Conservation (phyloP, 2,797 vertebrate genomes). For the Bradypodion pumilum region DNA sequence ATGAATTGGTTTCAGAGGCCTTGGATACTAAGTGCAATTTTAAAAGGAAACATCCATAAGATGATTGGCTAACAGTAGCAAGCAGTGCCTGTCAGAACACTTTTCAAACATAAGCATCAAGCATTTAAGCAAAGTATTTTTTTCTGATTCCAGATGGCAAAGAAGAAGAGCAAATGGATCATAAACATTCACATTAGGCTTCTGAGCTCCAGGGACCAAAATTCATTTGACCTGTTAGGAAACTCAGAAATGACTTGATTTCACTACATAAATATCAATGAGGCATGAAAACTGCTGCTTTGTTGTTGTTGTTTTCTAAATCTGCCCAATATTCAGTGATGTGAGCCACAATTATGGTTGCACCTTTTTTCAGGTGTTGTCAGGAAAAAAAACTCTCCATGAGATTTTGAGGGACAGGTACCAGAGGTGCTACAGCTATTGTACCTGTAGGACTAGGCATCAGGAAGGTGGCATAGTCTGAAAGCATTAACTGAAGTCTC, state of each 20-base stretch:
- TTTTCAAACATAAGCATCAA: background rate
- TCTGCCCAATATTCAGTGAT: background rate
- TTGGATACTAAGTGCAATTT: too few relatives aligned
- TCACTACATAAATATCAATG: conserved; percentile 5
- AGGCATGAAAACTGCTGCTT: background rate
- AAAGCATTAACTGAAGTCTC: too few relatives aligned
- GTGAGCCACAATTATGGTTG: background rate
- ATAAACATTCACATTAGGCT: background rate
- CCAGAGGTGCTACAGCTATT: background rate
- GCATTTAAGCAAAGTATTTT: background rate
- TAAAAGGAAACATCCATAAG: background rate
- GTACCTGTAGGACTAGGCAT: background rate
- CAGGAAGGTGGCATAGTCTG: too few relatives aligned
- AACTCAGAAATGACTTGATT: background rate
- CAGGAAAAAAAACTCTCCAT: background rate
- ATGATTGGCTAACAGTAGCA: background rate
- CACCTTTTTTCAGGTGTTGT: background rate
- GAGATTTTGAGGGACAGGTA: background rate
- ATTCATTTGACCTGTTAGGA: background rate
- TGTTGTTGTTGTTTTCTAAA: background rate
- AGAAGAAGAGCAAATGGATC: background rate
- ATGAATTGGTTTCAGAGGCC: background rate
- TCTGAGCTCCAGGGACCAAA: background rate
- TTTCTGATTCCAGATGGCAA: background rate
- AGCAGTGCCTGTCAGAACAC: background rate